A percentile compares a stretch with the other conserved stretches of the same genome.
Conservation (phyloP, 1,140 invertebrate genomes). For the Penaeus indicus region DNA sequence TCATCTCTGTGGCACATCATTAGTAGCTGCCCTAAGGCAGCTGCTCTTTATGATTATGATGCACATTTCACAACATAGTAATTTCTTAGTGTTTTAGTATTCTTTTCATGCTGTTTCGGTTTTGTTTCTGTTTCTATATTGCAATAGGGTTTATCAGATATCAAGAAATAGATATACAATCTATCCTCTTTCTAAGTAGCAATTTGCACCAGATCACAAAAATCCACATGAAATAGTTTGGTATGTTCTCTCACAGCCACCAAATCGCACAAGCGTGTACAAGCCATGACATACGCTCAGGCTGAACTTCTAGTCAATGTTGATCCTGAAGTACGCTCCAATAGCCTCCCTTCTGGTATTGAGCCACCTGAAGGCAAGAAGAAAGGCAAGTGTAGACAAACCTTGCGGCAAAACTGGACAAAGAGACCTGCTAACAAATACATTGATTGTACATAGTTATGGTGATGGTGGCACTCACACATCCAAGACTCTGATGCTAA, state of each 20-base stretch:
- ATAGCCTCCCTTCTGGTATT: slow-evolving; percentile 63
- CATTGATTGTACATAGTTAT: not conserved
- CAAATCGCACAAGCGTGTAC: slow-evolving; percentile 61
- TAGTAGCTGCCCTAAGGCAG: too few species aligned
- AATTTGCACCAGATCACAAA: slow-evolving; percentile 5
- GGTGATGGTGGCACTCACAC: slow-evolving; percentile 48
- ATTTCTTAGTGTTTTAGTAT: too few species aligned
- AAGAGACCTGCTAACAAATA: not conserved
- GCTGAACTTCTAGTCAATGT: slow-evolving; percentile 65
- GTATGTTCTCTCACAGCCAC: slow-evolving; percentile 58
- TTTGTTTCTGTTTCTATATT: too few species aligned
- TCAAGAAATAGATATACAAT: not conserved
- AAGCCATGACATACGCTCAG: slow-evolving; percentile 65
- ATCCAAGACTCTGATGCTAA: not conserved
- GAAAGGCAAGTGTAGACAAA: slow-evolving; percentile 55
- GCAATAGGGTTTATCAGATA: too few species aligned
- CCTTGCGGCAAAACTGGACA: slow-evolving; percentile 19
- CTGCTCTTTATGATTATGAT: too few species aligned
- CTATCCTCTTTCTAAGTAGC: not conserved
- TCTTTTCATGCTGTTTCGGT: too few species aligned
- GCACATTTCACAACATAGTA: too few species aligned
- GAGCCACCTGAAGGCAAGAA: slow-evolving; percentile 57
- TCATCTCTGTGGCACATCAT: too few species aligned
- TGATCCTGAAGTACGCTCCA: slow-evolving; percentile 62
- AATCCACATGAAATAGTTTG: slow-evolving; percentile 24